These are phyloP conservation scores for Tolypeutes matacus DNA, from an alignment of 2,797 vertebrate species.

Conservation along the genomic window DNA sequence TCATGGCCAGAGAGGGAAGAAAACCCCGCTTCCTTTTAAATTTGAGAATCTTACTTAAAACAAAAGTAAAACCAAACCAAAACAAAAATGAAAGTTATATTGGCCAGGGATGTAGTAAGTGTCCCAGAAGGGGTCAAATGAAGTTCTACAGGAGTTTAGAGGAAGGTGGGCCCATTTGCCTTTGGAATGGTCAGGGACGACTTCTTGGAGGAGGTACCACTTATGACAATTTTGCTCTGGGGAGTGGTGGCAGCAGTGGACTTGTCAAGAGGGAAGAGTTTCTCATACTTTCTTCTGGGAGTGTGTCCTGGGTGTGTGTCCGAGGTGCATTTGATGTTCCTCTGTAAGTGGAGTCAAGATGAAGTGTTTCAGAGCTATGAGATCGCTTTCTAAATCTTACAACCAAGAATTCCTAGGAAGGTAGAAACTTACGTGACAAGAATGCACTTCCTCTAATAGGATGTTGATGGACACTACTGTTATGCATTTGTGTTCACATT, in stretches of 20 bases:
- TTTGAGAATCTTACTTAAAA: not conserved
- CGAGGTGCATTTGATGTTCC: not conserved
- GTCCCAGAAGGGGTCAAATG: not conserved
- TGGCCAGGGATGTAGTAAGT: not conserved
- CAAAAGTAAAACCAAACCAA: not conserved
- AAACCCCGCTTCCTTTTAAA: not conserved
- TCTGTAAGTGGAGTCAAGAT: not conserved
- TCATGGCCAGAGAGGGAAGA: not conserved
- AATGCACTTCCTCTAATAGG: not conserved
- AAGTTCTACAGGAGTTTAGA: not conserved
- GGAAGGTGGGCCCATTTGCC: too few species aligned
- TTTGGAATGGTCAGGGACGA: not conserved
- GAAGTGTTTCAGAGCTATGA: not conserved
- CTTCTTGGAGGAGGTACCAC: not conserved
- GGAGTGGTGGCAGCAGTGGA: not conserved
- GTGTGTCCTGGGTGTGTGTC: not conserved
- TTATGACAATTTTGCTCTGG: not conserved
- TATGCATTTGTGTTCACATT: not conserved
- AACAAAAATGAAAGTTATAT: not conserved
- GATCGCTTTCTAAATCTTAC: not conserved
- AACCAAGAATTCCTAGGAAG: not conserved
- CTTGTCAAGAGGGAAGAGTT: not conserved
- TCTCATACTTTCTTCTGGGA: not conserved
- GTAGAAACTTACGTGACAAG: not conserved
- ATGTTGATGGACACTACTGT: not conserved